Conservation (phyloP, 1,140 invertebrate species). For the Tenebrio molitor region DNA sequence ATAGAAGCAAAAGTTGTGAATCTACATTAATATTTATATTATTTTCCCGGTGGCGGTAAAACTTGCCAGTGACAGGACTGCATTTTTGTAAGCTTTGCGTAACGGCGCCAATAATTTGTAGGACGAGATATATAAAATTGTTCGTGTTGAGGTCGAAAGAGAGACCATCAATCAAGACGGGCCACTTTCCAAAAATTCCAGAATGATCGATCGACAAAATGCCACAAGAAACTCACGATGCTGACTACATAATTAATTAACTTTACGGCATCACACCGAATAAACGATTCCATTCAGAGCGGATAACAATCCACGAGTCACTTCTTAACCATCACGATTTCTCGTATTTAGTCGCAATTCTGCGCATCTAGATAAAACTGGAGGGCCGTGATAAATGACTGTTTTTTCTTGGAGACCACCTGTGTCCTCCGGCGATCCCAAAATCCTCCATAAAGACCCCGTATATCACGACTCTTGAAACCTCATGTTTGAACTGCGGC, state of each 20-base stretch:
- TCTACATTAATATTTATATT: too few relatives aligned
- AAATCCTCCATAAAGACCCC: constrained; percentile 16
- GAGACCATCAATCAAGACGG: constrained; percentile 3
- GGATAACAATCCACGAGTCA: too few relatives aligned
- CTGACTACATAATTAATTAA: constrained; percentile 12
- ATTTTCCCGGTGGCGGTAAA: too few relatives aligned
- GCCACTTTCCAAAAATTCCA: constrained; percentile 16
- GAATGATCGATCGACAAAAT: constrained; percentile 2
- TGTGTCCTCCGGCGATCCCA: background rate
- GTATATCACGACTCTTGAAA: constrained; percentile 19
- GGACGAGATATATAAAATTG: too few relatives aligned
- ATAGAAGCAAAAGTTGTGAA: too few relatives aligned
- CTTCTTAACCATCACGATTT: too few relatives aligned
- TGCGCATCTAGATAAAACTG: too few relatives aligned
- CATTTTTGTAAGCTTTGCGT: too few relatives aligned
- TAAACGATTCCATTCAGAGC: background rate
- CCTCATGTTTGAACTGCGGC: background rate
- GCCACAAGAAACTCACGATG: background rate
- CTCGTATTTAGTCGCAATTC: too few relatives aligned
- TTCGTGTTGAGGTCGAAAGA: too few relatives aligned
- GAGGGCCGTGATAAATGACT: constrained; percentile 13
- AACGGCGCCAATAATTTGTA: too few relatives aligned
- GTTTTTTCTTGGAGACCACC: constrained; percentile 24
- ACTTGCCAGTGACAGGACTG: too few relatives aligned
- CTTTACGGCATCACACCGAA: background rate